Base-by-base conservation (phyloP, 2,113 vertebrate species). In the Hippocampus guttulatus region DNA sequence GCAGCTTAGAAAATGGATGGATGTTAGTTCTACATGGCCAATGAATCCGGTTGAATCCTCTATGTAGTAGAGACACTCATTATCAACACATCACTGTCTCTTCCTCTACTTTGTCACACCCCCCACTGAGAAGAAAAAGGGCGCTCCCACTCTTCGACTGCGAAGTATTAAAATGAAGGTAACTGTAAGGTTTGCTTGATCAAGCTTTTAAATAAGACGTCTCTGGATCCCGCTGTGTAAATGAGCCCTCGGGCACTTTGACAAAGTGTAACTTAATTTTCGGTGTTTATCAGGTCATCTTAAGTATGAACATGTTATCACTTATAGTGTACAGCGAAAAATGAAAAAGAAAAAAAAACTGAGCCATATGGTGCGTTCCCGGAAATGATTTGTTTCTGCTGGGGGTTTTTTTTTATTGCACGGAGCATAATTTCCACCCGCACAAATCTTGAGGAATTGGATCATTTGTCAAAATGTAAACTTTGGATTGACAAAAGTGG, bases 111-210 rank as follows among this genome's bases (percentile, higher is more conserved):
- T n/a, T 68, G 55, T 70, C 61, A 30, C 71, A 41, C 47, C 73
- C 80, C 80, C 78, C 77, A 74, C 82, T 79, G 79, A 69, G 80
- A 82, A 77, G 75, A 75, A 83, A 33, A 78, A 85, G 77, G 70
- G 68, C 75, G 70, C 77, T 74, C 75, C 78, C 75, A 81, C 68
- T 81, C 70, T 76, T 81, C 72, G 75, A 71, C 73, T 77, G 73
- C n/a, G 33, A 58, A 76, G 73, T 67, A 76, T 80, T 86, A 71
- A 75, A 68, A 81, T 78, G 60, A 75, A 84, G 83, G 78, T 83
- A 83, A 84, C 79, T 61, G 62, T 69, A 55, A 83, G 81, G 80
- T 88, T 81, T 81, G 77, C 69, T 81, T 85, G 68, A 84, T 83
- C 77, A 80, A 38, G 69, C 84, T 77, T 82, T 79, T 82, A 73